Evolutionary conservation across 1,140 invertebrate species (phyloP), one percentile per base, ranked within the genome.

Genomic region (Rhagoletis pomonella): DNA sequence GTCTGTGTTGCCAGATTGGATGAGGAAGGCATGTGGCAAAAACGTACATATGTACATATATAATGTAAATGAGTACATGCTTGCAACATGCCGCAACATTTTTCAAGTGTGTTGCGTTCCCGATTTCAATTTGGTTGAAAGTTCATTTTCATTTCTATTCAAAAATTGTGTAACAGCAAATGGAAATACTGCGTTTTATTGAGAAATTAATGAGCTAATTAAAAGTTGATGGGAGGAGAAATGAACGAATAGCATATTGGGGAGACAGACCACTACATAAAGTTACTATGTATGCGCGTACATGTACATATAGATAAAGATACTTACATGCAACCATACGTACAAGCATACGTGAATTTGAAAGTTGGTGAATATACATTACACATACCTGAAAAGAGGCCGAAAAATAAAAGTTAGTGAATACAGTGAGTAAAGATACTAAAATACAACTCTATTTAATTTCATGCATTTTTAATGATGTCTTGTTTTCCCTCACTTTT

Each of bases 141-240:
- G 44, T 55, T 81, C 50, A 81, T 77, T 77, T n/a, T 29, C 29
- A 29, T 14, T 17, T 62, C n/a, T 62, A n/a, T 14, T 17, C 14
- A 47, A 47, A 69, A 47, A 50, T 73, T 81, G 47, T 29, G 73
- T 14, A 81, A 55, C 5, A 50, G 47, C 17, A 81, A 19, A 81
- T 81, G 73, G 73, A 81, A 81, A 81, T 81, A 55, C 14, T 55
- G 29, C 1, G 29, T 50, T 81, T 81, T 17, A 9, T 81, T 81
- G 47, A 55, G 73, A 58, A 81, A 81, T 81, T 81, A 55, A 81
- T 29, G 73, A 58, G 73, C 73, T 55, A 81, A 81, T 81, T 55
- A 55, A 81, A 47, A 81, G 44, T 81, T 81, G 5, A 3, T 55
- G 7, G 3, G 3, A 5, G 3, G 19, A 55, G 47, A 44, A 19